phyloP scores from a whole-genome alignment of 2,888 invertebrate species.

The Catocala sponsa region DNA sequence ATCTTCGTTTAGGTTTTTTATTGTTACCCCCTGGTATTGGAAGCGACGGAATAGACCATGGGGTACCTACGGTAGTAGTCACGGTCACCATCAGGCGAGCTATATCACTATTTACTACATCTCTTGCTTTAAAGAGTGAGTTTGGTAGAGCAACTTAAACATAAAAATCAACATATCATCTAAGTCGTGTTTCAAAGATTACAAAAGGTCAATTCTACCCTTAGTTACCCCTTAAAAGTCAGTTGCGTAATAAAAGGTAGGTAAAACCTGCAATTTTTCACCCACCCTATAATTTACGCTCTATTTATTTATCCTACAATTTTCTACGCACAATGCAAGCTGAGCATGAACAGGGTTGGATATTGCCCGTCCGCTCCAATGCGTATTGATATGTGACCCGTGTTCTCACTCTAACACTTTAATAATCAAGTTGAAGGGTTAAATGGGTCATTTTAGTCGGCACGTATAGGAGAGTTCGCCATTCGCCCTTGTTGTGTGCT shows the following conservation, averaged over 20 bases:
- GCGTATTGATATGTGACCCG: slow-evolving; percentile 37
- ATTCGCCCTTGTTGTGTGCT: slow-evolving; percentile 37
- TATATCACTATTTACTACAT: too few species aligned
- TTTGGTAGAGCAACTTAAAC: too few species aligned
- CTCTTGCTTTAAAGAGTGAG: too few species aligned
- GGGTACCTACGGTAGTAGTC: too few species aligned
- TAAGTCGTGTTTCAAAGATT: too few species aligned
- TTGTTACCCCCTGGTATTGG: too few species aligned
- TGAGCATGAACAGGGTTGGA: neutral
- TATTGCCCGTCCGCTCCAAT: slow-evolving; percentile 4
- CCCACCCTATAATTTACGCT: slow-evolving; percentile 2
- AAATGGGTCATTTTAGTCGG: slow-evolving; percentile 13
- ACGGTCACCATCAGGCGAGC: too few species aligned
- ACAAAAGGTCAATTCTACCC: slow-evolving; percentile 1
- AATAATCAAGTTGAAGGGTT: slow-evolving; percentile 10
- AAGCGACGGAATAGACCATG: too few species aligned
- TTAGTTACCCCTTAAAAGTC: neutral
- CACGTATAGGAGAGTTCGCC: slow-evolving; percentile 3
- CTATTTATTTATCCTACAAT: neutral
- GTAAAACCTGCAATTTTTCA: neutral
- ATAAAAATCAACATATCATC: too few species aligned
- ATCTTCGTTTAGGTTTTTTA: too few species aligned
- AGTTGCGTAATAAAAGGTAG: too few species aligned
- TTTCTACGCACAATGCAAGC: slow-evolving; percentile 10
- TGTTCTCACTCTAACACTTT: slow-evolving; percentile 24